These are phyloP conservation scores for Scatophagus argus DNA, from an alignment of 2,113 vertebrate species.

Conservation along the genomic window DNA sequence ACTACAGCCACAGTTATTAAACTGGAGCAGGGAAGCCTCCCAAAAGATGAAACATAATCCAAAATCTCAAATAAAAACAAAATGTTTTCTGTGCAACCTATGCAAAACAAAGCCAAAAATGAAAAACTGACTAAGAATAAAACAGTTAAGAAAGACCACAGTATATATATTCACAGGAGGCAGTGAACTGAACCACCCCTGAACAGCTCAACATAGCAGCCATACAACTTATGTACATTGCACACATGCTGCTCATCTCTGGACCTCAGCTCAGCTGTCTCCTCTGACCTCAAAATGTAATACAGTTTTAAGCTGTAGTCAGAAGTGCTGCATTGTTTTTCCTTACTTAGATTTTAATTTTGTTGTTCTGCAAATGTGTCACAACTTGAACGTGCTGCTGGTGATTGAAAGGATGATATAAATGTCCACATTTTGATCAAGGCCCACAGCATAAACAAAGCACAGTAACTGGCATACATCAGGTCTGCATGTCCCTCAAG, in stretches of 20 bases:
- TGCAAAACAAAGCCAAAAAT: neutral
- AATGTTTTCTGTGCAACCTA: neutral
- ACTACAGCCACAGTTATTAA: neutral
- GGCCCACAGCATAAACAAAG: no score
- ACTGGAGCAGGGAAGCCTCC: neutral
- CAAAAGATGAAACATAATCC: neutral
- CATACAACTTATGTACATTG: neutral
- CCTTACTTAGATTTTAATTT: neutral
- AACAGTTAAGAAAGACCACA: neutral
- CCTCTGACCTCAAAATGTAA: neutral
- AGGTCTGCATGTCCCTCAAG: no score
- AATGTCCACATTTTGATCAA: neutral
- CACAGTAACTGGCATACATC: no score
- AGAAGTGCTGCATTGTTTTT: neutral
- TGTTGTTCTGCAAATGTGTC: neutral
- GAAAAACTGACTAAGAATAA: neutral
- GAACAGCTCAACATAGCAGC: neutral
- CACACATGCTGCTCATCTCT: neutral
- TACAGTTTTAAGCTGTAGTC: neutral
- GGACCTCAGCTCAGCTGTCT: neutral
- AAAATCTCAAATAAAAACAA: neutral
- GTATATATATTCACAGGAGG: neutral
- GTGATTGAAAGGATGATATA: neutral
- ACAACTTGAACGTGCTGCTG: neutral
- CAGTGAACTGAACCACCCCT: neutral